Conservation (phyloP, 2,888 invertebrate genomes). For the Amiota communis region DNA sequence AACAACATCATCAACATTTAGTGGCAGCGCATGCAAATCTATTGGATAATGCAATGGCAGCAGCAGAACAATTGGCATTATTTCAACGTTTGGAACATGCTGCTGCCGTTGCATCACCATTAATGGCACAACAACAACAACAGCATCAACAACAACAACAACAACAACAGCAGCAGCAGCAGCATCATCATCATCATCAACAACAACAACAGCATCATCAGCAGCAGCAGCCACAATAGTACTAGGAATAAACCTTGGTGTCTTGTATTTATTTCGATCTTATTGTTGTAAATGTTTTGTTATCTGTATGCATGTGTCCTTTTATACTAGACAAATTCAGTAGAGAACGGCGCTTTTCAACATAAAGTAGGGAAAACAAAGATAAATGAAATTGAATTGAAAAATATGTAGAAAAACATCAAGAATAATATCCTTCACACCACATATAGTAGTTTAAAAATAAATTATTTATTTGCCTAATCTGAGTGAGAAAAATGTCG, state of each 20-base stretch:
- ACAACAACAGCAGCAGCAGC: not conserved
- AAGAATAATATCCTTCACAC: too few species aligned
- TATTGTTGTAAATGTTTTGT: constrained; percentile 38
- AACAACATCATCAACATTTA: constrained; percentile 43
- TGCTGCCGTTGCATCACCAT: constrained; percentile 56
- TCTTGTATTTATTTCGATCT: constrained; percentile 13
- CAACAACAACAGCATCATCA: constrained; percentile 46
- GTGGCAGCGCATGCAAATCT: constrained; percentile 60
- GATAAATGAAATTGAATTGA: not conserved
- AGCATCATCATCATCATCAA: constrained; percentile 52
- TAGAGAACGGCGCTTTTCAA: too few species aligned
- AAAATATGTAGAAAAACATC: too few species aligned
- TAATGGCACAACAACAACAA: constrained; percentile 47
- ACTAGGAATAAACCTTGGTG: not conserved
- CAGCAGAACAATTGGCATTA: constrained; percentile 62
- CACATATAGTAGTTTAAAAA: too few species aligned
- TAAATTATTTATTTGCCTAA: too few species aligned
- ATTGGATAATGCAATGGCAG: constrained; percentile 55
- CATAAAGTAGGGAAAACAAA: not conserved
- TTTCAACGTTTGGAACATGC: constrained; percentile 64
- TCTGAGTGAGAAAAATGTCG: too few species aligned
- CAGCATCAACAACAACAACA: constrained; percentile 44
- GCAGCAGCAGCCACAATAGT: constrained; percentile 40
- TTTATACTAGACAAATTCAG: too few species aligned
- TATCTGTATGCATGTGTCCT: not conserved